Conservation (phyloP, 2,888 invertebrate species). For the Osmoderma eremita region DNA sequence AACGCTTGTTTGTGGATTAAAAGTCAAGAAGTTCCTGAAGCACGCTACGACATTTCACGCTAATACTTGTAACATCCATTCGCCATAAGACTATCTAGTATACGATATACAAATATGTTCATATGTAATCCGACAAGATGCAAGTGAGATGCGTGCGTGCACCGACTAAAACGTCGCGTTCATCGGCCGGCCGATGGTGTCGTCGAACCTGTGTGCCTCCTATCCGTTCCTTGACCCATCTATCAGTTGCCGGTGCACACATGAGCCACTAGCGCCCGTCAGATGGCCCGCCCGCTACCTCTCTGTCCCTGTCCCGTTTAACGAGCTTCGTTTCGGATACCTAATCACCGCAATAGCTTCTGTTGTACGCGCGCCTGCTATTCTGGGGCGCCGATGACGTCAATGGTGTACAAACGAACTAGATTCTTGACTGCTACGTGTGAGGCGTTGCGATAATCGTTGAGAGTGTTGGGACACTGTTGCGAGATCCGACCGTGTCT, state of each 20-base stretch:
- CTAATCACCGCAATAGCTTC: slow-evolving; percentile 26
- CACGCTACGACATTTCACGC: no score
- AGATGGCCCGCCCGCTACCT: background rate
- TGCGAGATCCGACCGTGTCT: no score
- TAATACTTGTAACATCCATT: no score
- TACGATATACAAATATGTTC: no score
- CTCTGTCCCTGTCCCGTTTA: slow-evolving; percentile 33
- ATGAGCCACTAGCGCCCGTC: no score
- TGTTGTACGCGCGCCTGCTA: slow-evolving; percentile 22
- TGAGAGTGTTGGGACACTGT: no score
- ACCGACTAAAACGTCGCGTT: background rate
- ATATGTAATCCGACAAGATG: no score
- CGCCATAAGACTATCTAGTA: no score
- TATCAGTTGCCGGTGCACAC: background rate
- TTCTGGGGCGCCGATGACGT: slow-evolving; percentile 38
- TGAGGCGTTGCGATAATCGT: no score
- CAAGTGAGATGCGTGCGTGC: no score
- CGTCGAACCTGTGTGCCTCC: slow-evolving; percentile 15
- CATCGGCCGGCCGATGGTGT: background rate
- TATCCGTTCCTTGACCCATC: slow-evolving; percentile 31
- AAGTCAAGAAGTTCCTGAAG: no score
- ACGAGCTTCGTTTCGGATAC: slow-evolving; percentile 9
- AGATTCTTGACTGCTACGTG: slow-evolving; percentile 1
- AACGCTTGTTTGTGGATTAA: no score
- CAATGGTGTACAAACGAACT: slow-evolving; percentile 38